Base-by-base conservation (phyloP, 2,888 invertebrate species). In the Agriopis aurantiaria region DNA sequence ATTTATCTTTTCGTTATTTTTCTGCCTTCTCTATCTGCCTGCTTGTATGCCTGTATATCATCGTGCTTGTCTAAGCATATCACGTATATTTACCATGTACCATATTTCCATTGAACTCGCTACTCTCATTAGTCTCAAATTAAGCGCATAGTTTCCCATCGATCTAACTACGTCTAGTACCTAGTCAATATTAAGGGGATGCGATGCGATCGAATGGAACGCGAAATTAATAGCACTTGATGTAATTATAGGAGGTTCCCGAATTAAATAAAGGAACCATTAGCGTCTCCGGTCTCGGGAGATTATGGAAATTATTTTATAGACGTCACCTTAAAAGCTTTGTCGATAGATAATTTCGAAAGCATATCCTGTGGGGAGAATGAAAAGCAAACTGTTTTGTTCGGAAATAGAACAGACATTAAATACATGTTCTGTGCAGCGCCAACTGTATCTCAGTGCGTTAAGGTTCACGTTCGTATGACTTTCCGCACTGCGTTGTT, bases 191-290 rank as follows among this genome's bases (percentile, higher is more conserved):
- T 85, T 80, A 80, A 83, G 82, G 78, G 77, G 40, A 60, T 40
- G 43, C 59, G 61, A 82, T 77, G 74, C 80, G 82, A 87, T 83
- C 82, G 86, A 88, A 84, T 83, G 88, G 87, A 86, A 89, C 88
- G 84, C 83, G 83, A 87, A 90, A 88, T 89, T 90, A 89, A 90
- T 88, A 89, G 88, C 89, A 85, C 87, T 89, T 89, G 82, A 90
- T 90, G 88, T 87, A 89, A 91, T 90, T 89, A 90, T 76, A 80
- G 80, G 66, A 83, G 84, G 82, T 82, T 78, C 81, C 72, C 80
- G 81, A 89, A 90, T 90, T 86, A 88, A 87, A 88, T 90, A 88
- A 77, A 84, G 84, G 81, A 81, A 79, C 90, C 89, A 91, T 91
- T 90, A 90, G 83, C 81, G 82, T 75, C 80, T 76, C 81, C 81